Conservation (phyloP, 2,888 invertebrate genomes). For the Tenthredo notha region DNA sequence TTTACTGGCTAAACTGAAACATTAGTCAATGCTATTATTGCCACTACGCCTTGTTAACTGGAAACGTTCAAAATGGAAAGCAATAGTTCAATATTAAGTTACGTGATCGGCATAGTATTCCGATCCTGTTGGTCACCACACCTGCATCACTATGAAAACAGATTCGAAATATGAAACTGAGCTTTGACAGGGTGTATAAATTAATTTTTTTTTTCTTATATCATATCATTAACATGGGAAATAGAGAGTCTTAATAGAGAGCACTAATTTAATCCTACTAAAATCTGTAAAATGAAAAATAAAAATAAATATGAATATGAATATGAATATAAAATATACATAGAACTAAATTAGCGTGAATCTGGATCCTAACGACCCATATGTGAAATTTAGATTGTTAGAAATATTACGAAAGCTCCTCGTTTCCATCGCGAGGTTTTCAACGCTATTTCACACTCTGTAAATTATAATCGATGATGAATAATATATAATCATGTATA, state of each 20-base stretch:
- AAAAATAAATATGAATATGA: no score
- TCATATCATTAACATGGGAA: background rate
- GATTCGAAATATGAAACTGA: background rate
- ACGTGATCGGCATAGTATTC: slow-evolving; percentile 8
- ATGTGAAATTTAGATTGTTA: background rate
- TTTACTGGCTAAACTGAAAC: background rate
- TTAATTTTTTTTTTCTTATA: background rate
- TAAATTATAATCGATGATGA: background rate
- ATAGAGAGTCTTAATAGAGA: background rate
- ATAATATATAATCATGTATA: background rate
- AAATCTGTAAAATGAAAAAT: background rate
- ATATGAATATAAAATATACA: background rate
- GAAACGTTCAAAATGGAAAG: slow-evolving; percentile 30
- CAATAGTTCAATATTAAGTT: slow-evolving; percentile 1
- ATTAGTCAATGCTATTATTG: background rate
- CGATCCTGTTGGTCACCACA: background rate
- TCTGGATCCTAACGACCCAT: background rate
- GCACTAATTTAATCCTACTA: background rate
- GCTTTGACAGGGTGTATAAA: background rate
- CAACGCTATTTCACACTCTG: background rate
- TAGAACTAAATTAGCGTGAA: background rate
- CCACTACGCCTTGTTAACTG: background rate
- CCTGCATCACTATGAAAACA: background rate
- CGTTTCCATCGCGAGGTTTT: background rate
- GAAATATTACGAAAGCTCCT: background rate